Conservation (phyloP, 2,113 vertebrate genomes). For the Sinosuthora webbiana region DNA sequence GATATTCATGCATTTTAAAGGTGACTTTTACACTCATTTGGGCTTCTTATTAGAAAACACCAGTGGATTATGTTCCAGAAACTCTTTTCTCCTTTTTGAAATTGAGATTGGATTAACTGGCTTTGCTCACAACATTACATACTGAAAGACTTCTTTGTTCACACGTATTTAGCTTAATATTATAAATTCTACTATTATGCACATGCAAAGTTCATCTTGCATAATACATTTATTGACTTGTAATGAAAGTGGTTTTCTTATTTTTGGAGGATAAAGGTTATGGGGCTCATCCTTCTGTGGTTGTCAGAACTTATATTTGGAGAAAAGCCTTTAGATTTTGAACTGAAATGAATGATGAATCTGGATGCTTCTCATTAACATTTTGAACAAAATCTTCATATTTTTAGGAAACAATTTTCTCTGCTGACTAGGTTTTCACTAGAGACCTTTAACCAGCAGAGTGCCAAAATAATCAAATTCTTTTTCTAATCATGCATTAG, state of each 20-base stretch:
- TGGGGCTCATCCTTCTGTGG: neutral
- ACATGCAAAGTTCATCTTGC: neutral
- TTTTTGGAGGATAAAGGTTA: neutral
- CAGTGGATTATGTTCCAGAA: constrained; percentile 46
- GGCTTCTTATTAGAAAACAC: constrained; percentile 46
- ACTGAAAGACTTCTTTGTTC: constrained; percentile 29
- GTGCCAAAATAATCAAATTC: neutral
- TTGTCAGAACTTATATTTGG: neutral
- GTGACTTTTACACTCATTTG: constrained; percentile 49
- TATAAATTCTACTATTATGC: neutral
- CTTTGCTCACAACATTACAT: neutral
- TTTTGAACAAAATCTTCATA: neutral
- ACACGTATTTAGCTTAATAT: neutral
- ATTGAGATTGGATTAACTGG: neutral
- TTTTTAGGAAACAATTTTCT: neutral
- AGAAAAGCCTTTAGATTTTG: neutral
- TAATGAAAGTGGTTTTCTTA: neutral
- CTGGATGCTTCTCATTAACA: neutral
- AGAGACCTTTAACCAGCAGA: neutral
- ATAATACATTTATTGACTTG: neutral
- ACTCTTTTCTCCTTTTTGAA: constrained; percentile 5
- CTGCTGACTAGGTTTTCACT: neutral
- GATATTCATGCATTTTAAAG: constrained; percentile 68
- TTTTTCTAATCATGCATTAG: neutral
- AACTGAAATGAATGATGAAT: neutral